These are phyloP conservation scores for Drosophila tropicalis DNA, from an alignment of 1,140 invertebrate genomes.

Conservation along the genomic window DNA sequence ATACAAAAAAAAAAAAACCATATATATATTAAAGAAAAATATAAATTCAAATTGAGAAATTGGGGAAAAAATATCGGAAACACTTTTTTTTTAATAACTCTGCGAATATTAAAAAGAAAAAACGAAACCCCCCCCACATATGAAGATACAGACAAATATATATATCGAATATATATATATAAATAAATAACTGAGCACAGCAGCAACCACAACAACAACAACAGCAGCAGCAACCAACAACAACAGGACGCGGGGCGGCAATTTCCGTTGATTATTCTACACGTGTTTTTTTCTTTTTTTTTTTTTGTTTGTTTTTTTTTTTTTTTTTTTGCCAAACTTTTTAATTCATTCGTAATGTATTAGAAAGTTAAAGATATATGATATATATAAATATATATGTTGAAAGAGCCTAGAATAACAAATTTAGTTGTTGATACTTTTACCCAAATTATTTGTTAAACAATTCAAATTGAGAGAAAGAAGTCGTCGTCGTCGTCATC, in stretches of 20 bases:
- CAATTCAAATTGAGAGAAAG: constrained; percentile 47
- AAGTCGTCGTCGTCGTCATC: too few species aligned
- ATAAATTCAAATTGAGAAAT: too few species aligned
- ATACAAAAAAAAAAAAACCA: constrained; percentile 22
- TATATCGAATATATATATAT: neutral
- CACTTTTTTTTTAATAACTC: too few species aligned
- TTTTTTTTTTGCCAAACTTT: neutral
- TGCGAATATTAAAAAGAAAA: constrained; percentile 12
- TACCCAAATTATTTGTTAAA: constrained; percentile 79
- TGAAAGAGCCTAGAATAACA: constrained; percentile 77
- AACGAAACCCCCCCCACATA: neutral
- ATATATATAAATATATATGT: constrained; percentile 51
- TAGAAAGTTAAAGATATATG: constrained; percentile 53
- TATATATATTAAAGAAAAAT: constrained; percentile 17
- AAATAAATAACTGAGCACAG: neutral
- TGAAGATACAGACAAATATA: constrained; percentile 24
- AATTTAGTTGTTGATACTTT: constrained; percentile 82
- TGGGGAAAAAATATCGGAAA: too few species aligned
- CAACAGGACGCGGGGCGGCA: constrained; percentile 60
- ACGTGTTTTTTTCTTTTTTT: neutral
- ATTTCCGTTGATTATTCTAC: constrained; percentile 53
- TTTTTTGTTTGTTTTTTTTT: neutral
- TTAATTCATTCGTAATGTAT: constrained; percentile 36
- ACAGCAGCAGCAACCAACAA: constrained; percentile 32
- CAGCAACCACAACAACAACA: constrained; percentile 40